A percentile compares a stretch with the other conserved stretches of the same genome.
Conservation (phyloP, 1,140 invertebrate genomes). For the Globodera ellingtonae region DNA sequence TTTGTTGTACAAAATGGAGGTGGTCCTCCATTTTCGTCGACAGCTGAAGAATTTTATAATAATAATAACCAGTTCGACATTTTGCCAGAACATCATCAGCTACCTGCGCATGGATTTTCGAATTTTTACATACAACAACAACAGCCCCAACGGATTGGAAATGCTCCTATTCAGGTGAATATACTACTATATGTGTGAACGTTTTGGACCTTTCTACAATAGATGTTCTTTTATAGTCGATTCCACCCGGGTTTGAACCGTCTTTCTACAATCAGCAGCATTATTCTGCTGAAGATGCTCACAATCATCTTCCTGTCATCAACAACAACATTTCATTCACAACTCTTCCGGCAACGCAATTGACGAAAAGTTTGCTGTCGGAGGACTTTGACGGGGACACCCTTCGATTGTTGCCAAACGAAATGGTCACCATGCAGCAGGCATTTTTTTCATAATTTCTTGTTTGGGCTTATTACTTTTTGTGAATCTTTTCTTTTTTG, state of each 20-base stretch:
- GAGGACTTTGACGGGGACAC: conserved; percentile 19
- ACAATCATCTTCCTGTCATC: background rate
- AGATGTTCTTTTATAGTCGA: background rate
- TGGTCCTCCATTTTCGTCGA: background rate
- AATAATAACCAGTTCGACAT: background rate
- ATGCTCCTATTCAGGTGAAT: background rate
- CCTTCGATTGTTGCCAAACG: conserved; percentile 15
- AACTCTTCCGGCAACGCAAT: background rate
- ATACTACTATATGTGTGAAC: no score
- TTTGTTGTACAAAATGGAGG: background rate
- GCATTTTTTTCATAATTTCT: background rate
- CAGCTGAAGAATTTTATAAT: background rate
- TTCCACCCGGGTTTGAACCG: background rate
- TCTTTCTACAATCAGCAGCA: background rate
- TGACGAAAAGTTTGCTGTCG: conserved; percentile 3
- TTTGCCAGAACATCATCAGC: conserved; percentile 8
- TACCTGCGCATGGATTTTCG: background rate
- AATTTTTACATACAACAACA: background rate
- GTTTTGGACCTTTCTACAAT: no score
- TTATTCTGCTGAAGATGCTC: background rate
- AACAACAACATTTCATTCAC: background rate
- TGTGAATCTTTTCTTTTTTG: background rate
- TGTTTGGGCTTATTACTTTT: background rate
- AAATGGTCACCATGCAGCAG: conserved; percentile 12
- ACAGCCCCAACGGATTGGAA: conserved; percentile 1